These are phyloP conservation scores for Engystomops pustulosus DNA, from an alignment of 2,113 vertebrate species.

Conservation along the genomic window DNA sequence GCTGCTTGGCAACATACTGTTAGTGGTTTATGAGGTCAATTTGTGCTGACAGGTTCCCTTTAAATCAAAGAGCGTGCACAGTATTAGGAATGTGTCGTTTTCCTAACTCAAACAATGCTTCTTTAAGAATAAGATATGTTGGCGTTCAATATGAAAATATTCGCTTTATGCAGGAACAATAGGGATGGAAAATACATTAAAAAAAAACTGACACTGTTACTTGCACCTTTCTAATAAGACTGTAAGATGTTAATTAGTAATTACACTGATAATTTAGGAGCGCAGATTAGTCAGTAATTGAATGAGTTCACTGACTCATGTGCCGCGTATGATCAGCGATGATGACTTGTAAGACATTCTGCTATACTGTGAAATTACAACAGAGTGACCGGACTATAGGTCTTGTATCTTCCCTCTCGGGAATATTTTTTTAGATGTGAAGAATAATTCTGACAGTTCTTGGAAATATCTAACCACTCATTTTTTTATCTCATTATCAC, in stretches of 20 bases:
- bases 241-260: constrained; percentile 14
- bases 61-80: too few relatives aligned
- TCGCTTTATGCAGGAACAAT: background rate
- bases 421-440: background rate
- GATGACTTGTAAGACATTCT: background rate
- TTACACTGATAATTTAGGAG: constrained; percentile 17
- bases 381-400: background rate
- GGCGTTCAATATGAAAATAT: background rate
- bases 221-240: background rate
- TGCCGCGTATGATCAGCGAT: constrained; percentile 21
- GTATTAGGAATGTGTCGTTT: too few relatives aligned
- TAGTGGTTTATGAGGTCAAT: too few relatives aligned
- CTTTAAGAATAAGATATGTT: background rate
- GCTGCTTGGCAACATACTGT: too few relatives aligned
- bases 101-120: too few relatives aligned
- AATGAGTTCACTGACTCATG: background rate
- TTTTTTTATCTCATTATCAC: background rate
- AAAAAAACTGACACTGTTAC: background rate
- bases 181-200: background rate
- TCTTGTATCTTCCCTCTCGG: background rate
- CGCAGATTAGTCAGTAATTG: background rate
- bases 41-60: too few relatives aligned
- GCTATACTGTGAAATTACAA: constrained; percentile 4
- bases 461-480: background rate
- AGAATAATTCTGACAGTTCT: background rate